Evolutionary conservation across 2,113 vertebrate genomes (phyloP).

Genomic region (Aplodontia rufa): DNA sequence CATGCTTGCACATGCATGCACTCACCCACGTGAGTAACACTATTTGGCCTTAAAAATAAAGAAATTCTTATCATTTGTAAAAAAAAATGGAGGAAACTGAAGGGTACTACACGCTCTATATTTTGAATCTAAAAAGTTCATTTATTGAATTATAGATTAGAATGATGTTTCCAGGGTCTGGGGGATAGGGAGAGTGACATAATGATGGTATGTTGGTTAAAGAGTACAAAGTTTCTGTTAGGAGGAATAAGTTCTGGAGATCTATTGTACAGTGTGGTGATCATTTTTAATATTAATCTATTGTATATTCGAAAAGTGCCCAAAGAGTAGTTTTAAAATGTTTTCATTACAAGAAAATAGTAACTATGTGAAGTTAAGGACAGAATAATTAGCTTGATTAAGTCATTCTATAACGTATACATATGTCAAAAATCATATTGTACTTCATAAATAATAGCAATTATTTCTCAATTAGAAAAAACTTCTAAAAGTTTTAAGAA

Average conservation of each 20-base stretch:
- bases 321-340: background rate
- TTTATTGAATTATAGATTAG: background rate
- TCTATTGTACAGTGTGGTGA: background rate
- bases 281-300: background rate
- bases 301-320: background rate
- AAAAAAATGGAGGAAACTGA: background rate
- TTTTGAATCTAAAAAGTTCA: background rate
- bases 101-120: background rate
- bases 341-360: background rate
- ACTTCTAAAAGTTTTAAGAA: background rate
- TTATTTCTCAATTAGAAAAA: background rate
- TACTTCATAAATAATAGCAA: background rate
- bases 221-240: background rate
- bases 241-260: too few relatives aligned
- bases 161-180: background rate
- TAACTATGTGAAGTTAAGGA: background rate
- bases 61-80: background rate
- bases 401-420: background rate
- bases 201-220: background rate
- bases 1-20: too few relatives aligned
- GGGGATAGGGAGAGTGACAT: background rate
- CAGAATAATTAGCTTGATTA: background rate
- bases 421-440: background rate
- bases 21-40: background rate
- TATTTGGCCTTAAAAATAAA: background rate